Conservation (phyloP, 2,888 invertebrate species). For the Eristalis arbustorum region DNA sequence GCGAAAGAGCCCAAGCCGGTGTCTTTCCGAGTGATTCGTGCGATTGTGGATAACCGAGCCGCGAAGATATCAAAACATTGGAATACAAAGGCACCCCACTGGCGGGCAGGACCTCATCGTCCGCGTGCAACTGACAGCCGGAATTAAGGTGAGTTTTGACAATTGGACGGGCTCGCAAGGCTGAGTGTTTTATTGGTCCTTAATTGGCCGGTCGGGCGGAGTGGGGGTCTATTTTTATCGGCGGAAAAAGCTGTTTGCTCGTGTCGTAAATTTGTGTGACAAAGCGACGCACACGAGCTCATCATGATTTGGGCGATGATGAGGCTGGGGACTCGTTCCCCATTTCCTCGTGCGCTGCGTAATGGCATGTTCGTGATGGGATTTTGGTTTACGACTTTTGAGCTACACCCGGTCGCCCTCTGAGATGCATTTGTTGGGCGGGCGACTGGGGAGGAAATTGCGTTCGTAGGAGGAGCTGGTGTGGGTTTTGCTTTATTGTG, state of each 20-base stretch:
- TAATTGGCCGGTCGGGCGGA: neutral
- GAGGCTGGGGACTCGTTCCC: neutral
- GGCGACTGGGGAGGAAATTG: too few relatives aligned
- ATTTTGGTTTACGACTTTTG: neutral
- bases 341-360: neutral
- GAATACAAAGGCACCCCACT: constrained; percentile 39
- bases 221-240: neutral
- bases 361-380: neutral
- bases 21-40: neutral
- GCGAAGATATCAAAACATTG: constrained; percentile 47
- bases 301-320: neutral
- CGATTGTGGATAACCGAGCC: constrained; percentile 44
- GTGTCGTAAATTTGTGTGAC: neutral
- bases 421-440: neutral
- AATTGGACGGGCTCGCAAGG: neutral
- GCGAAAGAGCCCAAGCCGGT: neutral
- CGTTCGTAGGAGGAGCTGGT: too few relatives aligned
- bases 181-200: neutral
- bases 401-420: neutral
- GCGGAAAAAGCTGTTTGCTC: neutral
- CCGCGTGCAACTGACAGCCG: neutral
- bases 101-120: neutral
- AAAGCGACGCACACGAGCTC: neutral
- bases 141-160: constrained; percentile 5
- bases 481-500: too few relatives aligned